Evolutionary conservation across 2,888 invertebrate species (phyloP).

Genomic region (Ypsolopha scabrella): DNA sequence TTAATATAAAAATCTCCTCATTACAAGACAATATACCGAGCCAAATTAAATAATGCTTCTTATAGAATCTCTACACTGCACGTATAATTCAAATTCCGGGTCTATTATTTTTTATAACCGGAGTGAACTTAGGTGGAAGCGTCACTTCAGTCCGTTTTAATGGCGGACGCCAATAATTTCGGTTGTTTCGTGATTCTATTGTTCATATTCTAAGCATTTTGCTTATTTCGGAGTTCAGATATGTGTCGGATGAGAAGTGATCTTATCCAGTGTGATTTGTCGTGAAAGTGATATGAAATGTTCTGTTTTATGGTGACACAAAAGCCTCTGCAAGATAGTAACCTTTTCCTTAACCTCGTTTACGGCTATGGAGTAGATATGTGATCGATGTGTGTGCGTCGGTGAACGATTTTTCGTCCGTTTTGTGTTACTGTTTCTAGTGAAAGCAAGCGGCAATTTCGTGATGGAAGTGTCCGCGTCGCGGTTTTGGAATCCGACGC

Average conservation of each 20-base stretch:
- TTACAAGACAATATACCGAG: too few species aligned
- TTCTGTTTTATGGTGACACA: slow-evolving; percentile 57
- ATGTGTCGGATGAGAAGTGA: slow-evolving; percentile 52
- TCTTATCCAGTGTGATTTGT: slow-evolving; percentile 43
- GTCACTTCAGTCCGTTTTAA: slow-evolving; percentile 63
- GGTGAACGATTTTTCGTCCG: slow-evolving; percentile 74
- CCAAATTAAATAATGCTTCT: too few species aligned
- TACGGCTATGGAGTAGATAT: slow-evolving; percentile 81
- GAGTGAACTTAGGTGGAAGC: slow-evolving; percentile 67
- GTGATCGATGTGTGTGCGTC: slow-evolving; percentile 80
- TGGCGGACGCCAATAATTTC: slow-evolving; percentile 70
- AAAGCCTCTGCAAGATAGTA: slow-evolving; percentile 73
- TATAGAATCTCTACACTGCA: background rate
- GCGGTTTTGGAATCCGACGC: slow-evolving; percentile 67
- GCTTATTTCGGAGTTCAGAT: slow-evolving; percentile 36
- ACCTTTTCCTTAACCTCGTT: slow-evolving; percentile 83
- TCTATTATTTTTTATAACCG: slow-evolving; percentile 48
- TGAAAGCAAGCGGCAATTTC: slow-evolving; percentile 51
- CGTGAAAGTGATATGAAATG: slow-evolving; percentile 65
- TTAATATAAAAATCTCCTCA: background rate
- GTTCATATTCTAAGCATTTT: slow-evolving; percentile 57
- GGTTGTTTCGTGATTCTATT: slow-evolving; percentile 68
- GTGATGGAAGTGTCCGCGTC: slow-evolving; percentile 70
- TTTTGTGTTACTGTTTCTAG: slow-evolving; percentile 58
- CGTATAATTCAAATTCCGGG: slow-evolving; percentile 12